phyloP scores from a whole-genome alignment of 2,888 invertebrate species.

The Orgyia antiqua region DNA sequence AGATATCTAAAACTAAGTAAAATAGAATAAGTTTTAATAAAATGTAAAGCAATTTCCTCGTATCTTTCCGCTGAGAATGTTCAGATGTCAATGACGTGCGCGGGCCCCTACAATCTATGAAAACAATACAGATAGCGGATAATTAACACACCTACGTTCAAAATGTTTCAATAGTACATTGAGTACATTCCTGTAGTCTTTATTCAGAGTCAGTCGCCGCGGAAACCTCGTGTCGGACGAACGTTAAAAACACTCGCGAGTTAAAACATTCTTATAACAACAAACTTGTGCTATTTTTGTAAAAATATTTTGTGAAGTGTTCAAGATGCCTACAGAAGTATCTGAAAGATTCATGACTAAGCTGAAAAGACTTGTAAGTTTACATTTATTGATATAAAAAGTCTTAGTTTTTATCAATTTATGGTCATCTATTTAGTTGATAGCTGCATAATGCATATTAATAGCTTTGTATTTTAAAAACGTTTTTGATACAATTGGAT shows the following conservation, averaged over 20 bases:
- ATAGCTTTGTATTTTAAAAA: too few relatives aligned
- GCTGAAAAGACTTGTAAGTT: conserved; percentile 46
- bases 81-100: conserved; percentile 17
- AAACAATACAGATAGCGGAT: conserved; percentile 22
- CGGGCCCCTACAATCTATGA: conserved; percentile 15
- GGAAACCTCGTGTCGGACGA: conserved; percentile 9
- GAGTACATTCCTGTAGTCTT: background rate
- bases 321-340: conserved; percentile 50
- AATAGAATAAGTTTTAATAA: background rate
- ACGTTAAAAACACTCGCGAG: conserved; percentile 7
- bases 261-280: conserved; percentile 3
- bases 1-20: too few relatives aligned
- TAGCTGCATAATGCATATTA: too few relatives aligned
- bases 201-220: conserved; percentile 16
- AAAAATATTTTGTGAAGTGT: conserved; percentile 15
- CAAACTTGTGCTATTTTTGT: conserved; percentile 8
- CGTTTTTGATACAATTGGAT: too few relatives aligned
- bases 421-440: too few relatives aligned
- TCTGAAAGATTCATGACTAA: conserved; percentile 48
- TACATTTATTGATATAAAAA: conserved; percentile 3
- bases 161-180: too few relatives aligned
- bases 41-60: conserved; percentile 5
- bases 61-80: conserved; percentile 10
- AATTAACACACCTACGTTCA: conserved; percentile 23
- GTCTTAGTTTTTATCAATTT: too few relatives aligned